Conservation (phyloP, 1,140 invertebrate genomes). For the Zaprionus kolodkinae region DNA sequence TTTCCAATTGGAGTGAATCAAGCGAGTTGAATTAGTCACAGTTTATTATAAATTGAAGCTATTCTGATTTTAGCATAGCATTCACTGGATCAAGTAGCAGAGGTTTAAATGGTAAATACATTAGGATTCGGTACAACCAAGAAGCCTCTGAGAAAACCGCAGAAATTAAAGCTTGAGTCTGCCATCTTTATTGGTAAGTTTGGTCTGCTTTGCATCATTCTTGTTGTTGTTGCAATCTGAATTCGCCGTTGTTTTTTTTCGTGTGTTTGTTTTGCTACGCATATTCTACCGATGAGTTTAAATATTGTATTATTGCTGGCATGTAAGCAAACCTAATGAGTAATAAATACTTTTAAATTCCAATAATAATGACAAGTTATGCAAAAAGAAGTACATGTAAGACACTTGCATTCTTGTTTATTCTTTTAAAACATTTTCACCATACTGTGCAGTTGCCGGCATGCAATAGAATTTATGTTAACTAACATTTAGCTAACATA, state of each 20-base stretch:
- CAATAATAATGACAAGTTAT: not conserved
- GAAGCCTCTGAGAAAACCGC: constrained; percentile 2
- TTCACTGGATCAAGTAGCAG: not conserved
- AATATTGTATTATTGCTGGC: not conserved
- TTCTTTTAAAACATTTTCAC: not conserved
- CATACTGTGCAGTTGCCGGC: not conserved
- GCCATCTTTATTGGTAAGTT: constrained; percentile 33
- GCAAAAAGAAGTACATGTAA: not conserved
- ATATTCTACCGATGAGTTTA: constrained; percentile 12
- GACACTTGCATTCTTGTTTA: not conserved
- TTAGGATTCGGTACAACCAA: constrained; percentile 1
- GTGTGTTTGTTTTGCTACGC: constrained; percentile 47
- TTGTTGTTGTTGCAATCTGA: not conserved
- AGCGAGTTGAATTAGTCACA: not conserved
- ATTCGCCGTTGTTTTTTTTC: constrained; percentile 23
- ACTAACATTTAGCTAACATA: constrained; percentile 24
- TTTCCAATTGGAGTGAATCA: constrained; percentile 10
- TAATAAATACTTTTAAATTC: not conserved
- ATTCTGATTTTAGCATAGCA: not conserved
- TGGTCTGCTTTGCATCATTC: constrained; percentile 1
- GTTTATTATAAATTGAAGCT: not conserved
- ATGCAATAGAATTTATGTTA: constrained; percentile 16
- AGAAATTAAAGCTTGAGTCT: constrained; percentile 20
- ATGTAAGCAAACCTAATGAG: not conserved
- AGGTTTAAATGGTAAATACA: constrained; percentile 17